A percentile compares a stretch with the other conserved stretches of the same genome.
These are phyloP conservation scores for Pica pica DNA, from an alignment of 2,113 vertebrate species.

Conservation along the genomic window DNA sequence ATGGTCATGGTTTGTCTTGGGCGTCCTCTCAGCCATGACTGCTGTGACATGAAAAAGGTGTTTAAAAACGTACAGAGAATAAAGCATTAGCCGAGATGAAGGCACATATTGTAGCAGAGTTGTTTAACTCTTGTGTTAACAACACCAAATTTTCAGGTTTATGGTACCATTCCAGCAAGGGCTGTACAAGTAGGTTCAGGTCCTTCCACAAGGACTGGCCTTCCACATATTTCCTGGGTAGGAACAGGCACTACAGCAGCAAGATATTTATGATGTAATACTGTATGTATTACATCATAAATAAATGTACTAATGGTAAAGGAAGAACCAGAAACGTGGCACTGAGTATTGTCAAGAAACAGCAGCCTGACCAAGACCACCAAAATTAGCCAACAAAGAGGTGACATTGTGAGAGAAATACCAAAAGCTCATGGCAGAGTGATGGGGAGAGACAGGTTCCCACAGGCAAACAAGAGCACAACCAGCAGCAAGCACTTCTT, in stretches of 20 bases:
- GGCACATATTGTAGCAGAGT: not conserved
- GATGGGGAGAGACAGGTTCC: not conserved
- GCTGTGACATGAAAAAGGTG: not conserved
- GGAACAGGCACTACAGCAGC: not conserved
- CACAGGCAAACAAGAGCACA: not conserved
- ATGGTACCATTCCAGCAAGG: not conserved
- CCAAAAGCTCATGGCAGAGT: not conserved
- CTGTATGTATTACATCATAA: too few relatives aligned
- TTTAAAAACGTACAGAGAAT: not conserved
- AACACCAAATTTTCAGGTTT: not conserved
- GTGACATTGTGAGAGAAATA: not conserved
- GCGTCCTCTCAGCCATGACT: not conserved
- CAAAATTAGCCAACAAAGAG: not conserved
- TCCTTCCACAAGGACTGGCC: not conserved
- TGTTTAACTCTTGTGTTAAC: rapidly evolving
- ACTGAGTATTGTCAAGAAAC: not conserved
- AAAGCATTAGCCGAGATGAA: not conserved
- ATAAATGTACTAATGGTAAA: not conserved
- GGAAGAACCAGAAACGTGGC: not conserved
- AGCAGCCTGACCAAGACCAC: not conserved
- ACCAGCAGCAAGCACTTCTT: not conserved
- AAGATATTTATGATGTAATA: not conserved
- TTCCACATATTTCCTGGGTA: not conserved
- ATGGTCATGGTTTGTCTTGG: rapidly evolving
- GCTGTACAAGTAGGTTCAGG: not conserved